Evolutionary conservation across 2,797 vertebrate genomes (phyloP).

Genomic region (Eupleurogrammus muticus): DNA sequence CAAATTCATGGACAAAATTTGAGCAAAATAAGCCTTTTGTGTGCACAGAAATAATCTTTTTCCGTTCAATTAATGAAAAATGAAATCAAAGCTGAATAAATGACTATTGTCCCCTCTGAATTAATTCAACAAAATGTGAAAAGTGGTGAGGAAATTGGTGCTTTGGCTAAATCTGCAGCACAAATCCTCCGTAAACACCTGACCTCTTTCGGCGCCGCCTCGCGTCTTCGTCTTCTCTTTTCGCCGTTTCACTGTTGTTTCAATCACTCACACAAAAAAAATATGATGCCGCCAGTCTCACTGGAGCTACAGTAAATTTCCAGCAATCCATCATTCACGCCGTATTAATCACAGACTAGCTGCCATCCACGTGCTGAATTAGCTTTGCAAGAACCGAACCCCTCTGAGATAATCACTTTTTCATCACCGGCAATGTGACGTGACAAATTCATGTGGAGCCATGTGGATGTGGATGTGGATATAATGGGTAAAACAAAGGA

Average conservation of each 20-base stretch:
- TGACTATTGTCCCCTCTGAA: background rate
- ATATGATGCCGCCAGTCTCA: conserved; percentile 35
- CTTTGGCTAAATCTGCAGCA: background rate
- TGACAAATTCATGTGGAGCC: conserved; percentile 58
- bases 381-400: conserved; percentile 57
- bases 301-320: conserved; percentile 27
- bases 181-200: background rate
- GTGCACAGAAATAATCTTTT: no score
- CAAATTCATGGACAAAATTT: no score
- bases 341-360: conserved; percentile 74
- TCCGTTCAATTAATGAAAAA: no score
- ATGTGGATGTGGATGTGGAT: no score
- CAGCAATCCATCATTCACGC: conserved; percentile 76
- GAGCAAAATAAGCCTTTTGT: no score
- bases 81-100: no score
- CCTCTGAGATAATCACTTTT: conserved; percentile 75
- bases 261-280: conserved; percentile 23
- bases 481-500: conserved; percentile 40
- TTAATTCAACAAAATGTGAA: background rate
- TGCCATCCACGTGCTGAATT: conserved; percentile 54
- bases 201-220: background rate
- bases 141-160: no score
- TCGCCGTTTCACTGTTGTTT: conserved; percentile 38
- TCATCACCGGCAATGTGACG: conserved; percentile 60
- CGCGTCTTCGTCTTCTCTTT: conserved; percentile 18